Percentiles rank a stretch among this genome's conserved stretches.
phyloP scores from a whole-genome alignment of 1,140 invertebrate species.

The Drosophila teissieri region DNA sequence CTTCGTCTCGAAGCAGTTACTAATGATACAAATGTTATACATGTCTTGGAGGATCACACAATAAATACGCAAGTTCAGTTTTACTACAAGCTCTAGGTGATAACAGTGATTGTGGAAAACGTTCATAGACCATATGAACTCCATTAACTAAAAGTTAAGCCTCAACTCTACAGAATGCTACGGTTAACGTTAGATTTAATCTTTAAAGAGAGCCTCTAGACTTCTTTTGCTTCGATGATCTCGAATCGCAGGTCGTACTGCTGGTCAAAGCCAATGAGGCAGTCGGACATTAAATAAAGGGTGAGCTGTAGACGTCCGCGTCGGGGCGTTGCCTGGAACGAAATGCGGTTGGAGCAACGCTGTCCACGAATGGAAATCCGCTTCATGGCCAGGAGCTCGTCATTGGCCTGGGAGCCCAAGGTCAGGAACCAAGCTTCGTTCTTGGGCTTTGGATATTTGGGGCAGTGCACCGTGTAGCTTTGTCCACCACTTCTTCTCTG shows the following conservation, averaged over 20 bases:
- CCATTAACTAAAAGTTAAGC: slow-evolving; percentile 31
- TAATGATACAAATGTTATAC: slow-evolving; percentile 53
- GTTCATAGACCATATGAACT: slow-evolving; percentile 10
- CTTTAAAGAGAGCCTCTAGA: slow-evolving; percentile 11
- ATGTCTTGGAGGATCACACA: slow-evolving; percentile 44
- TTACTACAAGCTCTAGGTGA: slow-evolving; percentile 11
- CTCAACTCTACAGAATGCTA: slow-evolving; percentile 35
- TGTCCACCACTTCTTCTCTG: slow-evolving; percentile 85
- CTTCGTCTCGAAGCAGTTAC: slow-evolving; percentile 25
- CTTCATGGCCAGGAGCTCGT: slow-evolving; percentile 95
- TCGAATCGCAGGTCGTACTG: slow-evolving; percentile 92
- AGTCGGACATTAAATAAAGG: slow-evolving; percentile 96
- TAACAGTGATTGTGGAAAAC: slow-evolving; percentile 12
- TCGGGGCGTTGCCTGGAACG: slow-evolving; percentile 83
- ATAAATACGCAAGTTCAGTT: slow-evolving; percentile 35
- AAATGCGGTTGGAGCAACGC: slow-evolving; percentile 84
- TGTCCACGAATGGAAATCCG: slow-evolving; percentile 86
- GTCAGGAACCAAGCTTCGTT: slow-evolving; percentile 98
- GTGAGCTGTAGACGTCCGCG: slow-evolving; percentile 91
- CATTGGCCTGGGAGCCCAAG: slow-evolving; percentile 89
- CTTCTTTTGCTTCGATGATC: slow-evolving; percentile 85
- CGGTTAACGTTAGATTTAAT: neutral
- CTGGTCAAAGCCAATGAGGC: slow-evolving; percentile 97
- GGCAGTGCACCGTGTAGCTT: slow-evolving; percentile 88
- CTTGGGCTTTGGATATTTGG: slow-evolving; percentile 95